phyloP scores from a whole-genome alignment of 2,113 vertebrate species.

The Hepsetus odoe region DNA sequence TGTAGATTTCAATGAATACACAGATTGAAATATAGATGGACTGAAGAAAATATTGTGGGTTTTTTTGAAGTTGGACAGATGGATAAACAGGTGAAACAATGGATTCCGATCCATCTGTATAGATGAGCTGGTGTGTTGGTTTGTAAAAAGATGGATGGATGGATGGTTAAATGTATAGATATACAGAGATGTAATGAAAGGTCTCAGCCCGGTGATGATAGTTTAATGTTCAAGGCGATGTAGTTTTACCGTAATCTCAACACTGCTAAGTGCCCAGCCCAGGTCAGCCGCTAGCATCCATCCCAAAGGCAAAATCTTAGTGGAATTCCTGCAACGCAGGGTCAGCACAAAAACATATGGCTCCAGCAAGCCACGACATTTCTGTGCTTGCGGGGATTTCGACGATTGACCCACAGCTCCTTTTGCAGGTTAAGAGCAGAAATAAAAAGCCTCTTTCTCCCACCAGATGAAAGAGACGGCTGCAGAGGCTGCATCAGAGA shows the following conservation, averaged over 20 bases:
- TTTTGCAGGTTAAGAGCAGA: slow-evolving; percentile 4
- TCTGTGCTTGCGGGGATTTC: slow-evolving; percentile 4
- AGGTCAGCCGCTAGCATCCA: background rate
- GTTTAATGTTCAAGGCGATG: background rate
- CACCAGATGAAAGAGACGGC: background rate
- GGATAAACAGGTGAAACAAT: too few relatives aligned
- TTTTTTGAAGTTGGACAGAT: too few relatives aligned
- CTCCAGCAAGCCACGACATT: background rate
- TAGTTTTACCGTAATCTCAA: background rate
- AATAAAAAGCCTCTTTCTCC: background rate
- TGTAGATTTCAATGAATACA: too few relatives aligned
- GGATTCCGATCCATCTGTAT: too few relatives aligned
- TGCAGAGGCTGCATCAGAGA: background rate
- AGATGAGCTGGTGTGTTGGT: too few relatives aligned
- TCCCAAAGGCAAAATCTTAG: slow-evolving; percentile 5
- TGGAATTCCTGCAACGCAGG: slow-evolving; percentile 15
- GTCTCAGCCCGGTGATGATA: background rate
- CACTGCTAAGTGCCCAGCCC: background rate
- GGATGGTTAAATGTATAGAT: too few relatives aligned
- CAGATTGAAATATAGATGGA: background rate
- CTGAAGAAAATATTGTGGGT: background rate
- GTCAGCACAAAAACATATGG: slow-evolving; percentile 12
- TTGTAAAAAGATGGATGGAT: too few relatives aligned
- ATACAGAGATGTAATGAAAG: too few relatives aligned
- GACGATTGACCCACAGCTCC: slow-evolving; percentile 14